Percentiles rank a stretch among this genome's conserved stretches.
These are phyloP conservation scores for Cyprinodon diabolis DNA, from an alignment of 2,797 vertebrate species.

Conservation along the genomic window DNA sequence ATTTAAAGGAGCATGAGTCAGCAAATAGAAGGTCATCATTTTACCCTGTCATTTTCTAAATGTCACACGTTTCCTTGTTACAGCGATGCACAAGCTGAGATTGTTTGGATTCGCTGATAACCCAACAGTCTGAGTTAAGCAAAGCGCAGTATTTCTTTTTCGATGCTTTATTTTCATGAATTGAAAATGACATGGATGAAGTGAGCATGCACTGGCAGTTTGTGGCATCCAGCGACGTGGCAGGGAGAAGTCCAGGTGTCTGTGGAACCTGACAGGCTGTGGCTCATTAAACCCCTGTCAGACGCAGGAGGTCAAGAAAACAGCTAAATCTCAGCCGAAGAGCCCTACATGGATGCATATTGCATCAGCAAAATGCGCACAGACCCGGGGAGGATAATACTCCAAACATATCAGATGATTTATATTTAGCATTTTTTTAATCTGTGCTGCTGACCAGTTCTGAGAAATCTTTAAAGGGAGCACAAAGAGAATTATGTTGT, in stretches of 20 bases:
- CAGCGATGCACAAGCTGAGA: background rate
- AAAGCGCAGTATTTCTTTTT: background rate
- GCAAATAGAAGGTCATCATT: conserved; percentile 15
- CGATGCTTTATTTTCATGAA: background rate
- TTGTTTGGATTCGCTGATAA: background rate
- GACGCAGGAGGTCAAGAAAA: conserved; percentile 69
- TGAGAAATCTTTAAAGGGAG: conserved; percentile 58
- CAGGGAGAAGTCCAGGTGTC: conserved; percentile 52
- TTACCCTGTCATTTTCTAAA: conserved; percentile 7
- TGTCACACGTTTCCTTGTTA: background rate
- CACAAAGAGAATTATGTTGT: conserved; percentile 41
- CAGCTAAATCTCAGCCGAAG: conserved; percentile 39
- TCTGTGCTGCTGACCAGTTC: conserved; percentile 48
- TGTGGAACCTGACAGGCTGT: conserved; percentile 63
- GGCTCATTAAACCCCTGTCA: conserved; percentile 75
- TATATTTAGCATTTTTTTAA: conserved; percentile 68
- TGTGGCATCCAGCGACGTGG: conserved; percentile 19
- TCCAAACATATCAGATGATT: conserved; percentile 42
- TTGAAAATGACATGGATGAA: conserved; percentile 24
- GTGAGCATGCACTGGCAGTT: conserved; percentile 31
- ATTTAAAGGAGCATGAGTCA: conserved; percentile 17
- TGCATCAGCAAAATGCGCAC: conserved; percentile 15
- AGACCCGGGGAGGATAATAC: conserved; percentile 37
- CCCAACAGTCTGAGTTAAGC: background rate
- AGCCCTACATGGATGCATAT: conserved; percentile 22